Base-by-base conservation (phyloP, 2,797 vertebrate genomes). In the Leuciscus waleckii region DNA sequence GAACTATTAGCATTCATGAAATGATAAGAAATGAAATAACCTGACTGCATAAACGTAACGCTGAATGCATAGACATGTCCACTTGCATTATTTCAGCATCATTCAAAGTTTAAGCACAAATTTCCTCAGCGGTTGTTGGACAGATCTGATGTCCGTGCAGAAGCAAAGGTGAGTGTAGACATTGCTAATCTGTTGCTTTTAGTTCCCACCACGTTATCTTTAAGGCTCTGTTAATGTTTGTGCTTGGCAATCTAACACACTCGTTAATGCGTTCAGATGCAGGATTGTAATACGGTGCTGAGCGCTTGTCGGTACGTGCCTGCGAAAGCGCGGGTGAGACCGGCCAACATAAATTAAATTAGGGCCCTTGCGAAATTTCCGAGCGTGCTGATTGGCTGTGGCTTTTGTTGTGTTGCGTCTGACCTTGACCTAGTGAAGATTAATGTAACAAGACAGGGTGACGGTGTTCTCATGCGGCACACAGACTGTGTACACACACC, bases 351-450 rank as follows among this genome's bases (percentile, higher is more conserved):
- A 85, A 87, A 88, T 90, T 89, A 78, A 87, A 89, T 88, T 88
- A 89, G 75, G 13, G 89, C 86, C 89, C 92, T 90, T 6, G 90
- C 61, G 16, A 92, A 94, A 94, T 93, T 92, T 93, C 92, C 88
- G 91, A 89, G 93, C 91, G 91, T 93, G 92, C 93, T 92, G 93
- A 92, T 93, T 93, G 93, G 90, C 81, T 43, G 80, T 88, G 79
- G 92, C 90, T 91, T 90, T 91, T 92, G 91, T 90, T 92, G 93
- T 95, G 93, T 93, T 93, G 92, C 77, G 89, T 83, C 90, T 94
- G 93, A 95, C 95, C 94, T 95, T 95, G 92, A 94, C 93, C 93
- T 87, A 88, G 90, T 89, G 89, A 87, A 87, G 92, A 94, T 94
- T 94, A 93, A 93, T 94, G 82, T 85, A 86, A 89, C 89, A 87